Conservation (phyloP, 2,113 vertebrate species). For the Arenaria interpres region DNA sequence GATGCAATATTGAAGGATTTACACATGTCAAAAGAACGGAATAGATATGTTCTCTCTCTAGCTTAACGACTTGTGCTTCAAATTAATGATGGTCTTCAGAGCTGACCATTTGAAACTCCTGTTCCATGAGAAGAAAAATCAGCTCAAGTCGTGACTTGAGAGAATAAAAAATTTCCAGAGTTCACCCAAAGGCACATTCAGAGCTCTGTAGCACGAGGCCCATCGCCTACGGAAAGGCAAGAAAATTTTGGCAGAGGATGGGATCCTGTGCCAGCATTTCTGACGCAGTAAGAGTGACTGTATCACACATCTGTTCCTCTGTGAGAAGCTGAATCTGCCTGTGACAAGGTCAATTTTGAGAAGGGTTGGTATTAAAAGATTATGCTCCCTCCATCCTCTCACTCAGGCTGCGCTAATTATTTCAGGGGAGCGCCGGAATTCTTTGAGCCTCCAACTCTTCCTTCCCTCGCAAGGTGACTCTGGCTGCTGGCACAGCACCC, state of each 20-base stretch:
- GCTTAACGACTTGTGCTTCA: not conserved
- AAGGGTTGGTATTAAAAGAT: constrained; percentile 68
- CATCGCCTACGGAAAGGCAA: not conserved
- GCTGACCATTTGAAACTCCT: not conserved
- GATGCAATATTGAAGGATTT: not conserved
- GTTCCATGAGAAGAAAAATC: not conserved
- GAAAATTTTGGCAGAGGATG: not conserved
- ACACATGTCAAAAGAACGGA: not conserved
- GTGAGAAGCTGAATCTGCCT: not conserved
- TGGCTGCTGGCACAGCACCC: not conserved
- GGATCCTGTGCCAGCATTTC: not conserved
- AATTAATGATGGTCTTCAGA: not conserved
- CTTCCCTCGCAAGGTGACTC: not conserved
- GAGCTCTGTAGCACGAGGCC: not conserved
- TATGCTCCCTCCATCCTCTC: constrained; percentile 50
- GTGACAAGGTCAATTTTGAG: constrained; percentile 57
- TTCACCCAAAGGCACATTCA: not conserved
- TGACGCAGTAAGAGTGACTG: not conserved
- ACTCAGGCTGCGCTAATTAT: constrained; percentile 31
- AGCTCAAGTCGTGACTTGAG: not conserved
- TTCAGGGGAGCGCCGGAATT: constrained; percentile 30
- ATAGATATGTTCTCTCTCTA: not conserved
- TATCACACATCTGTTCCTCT: not conserved
- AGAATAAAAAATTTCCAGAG: not conserved
- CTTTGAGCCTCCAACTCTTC: constrained; percentile 23